Conservation (phyloP, 1,140 invertebrate species). For the Drosophila pseudoananassae region DNA sequence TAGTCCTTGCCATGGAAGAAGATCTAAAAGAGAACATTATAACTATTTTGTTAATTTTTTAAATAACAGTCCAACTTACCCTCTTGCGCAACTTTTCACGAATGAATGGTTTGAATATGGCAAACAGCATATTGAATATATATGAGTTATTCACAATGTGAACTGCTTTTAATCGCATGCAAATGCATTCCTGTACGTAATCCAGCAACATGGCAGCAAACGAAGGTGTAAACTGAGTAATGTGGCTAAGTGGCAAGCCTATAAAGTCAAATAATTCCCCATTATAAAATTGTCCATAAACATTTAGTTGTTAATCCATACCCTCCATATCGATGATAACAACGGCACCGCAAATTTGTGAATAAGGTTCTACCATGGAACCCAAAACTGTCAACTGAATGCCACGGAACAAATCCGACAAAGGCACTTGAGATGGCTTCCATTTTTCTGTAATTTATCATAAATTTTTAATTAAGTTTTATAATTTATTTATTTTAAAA, state of each 20-base stretch:
- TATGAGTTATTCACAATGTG: constrained; percentile 92
- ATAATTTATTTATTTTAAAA: constrained; percentile 11
- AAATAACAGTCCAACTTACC: constrained; percentile 60
- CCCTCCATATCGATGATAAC: constrained; percentile 89
- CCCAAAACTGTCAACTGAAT: constrained; percentile 86
- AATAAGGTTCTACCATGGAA: constrained; percentile 87
- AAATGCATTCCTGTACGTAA: constrained; percentile 87
- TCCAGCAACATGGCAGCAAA: constrained; percentile 88
- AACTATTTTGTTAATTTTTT: background rate
- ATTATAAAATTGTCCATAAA: background rate
- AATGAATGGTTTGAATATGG: constrained; percentile 92
- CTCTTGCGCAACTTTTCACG: constrained; percentile 87
- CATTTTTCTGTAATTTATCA: constrained; percentile 85
- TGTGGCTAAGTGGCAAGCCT: constrained; percentile 87
- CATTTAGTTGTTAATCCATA: constrained; percentile 20
- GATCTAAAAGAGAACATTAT: constrained; percentile 84
- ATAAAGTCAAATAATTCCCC: background rate
- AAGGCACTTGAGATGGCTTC: constrained; percentile 86
- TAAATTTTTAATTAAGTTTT: background rate
- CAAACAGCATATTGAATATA: constrained; percentile 90
- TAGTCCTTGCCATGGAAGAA: constrained; percentile 90
- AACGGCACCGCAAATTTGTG: constrained; percentile 87
- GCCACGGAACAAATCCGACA: constrained; percentile 86
- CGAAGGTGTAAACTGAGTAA: constrained; percentile 89
- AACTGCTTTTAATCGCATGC: constrained; percentile 87